Evolutionary conservation across 1,140 invertebrate genomes (phyloP).

Genomic region (Zophobas atratus): DNA sequence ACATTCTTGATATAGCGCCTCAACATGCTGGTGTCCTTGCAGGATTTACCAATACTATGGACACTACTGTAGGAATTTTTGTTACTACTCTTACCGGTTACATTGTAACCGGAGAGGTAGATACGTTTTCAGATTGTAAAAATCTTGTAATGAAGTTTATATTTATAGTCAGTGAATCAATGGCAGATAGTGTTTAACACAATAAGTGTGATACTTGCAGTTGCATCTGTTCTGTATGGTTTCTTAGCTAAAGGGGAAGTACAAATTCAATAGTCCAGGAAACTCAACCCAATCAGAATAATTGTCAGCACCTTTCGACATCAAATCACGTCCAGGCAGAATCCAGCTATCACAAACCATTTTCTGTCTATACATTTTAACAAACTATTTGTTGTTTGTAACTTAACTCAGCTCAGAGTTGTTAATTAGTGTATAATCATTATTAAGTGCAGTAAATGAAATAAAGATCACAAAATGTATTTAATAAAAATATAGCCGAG

Average conservation of each 20-base stretch:
- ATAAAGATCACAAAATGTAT: too few relatives aligned
- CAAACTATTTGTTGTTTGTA: too few relatives aligned
- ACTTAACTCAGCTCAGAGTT: too few relatives aligned
- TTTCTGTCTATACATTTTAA: too few relatives aligned
- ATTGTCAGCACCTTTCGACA: too few relatives aligned
- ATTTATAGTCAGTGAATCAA: constrained; percentile 77
- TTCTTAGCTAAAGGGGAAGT: constrained; percentile 83
- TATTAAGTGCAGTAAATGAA: too few relatives aligned
- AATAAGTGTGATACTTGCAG: constrained; percentile 80
- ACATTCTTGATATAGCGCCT: constrained; percentile 91
- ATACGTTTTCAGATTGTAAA: constrained; percentile 66
- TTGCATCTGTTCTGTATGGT: constrained; percentile 84
- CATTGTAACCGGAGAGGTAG: constrained; percentile 78
- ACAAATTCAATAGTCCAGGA: constrained; percentile 66
- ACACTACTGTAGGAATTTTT: constrained; percentile 90
- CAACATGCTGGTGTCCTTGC: constrained; percentile 87
- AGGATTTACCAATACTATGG: constrained; percentile 92
- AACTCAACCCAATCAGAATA: too few relatives aligned
- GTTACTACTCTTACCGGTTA: constrained; percentile 86
- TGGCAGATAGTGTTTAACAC: constrained; percentile 90
- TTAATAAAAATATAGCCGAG: too few relatives aligned
- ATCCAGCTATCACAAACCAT: too few relatives aligned
- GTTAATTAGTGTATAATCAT: too few relatives aligned
- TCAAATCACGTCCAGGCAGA: too few relatives aligned
- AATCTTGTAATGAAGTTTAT: not conserved